Evolutionary conservation across 2,113 vertebrate genomes (phyloP).

Genomic region (Empidonax alnorum): DNA sequence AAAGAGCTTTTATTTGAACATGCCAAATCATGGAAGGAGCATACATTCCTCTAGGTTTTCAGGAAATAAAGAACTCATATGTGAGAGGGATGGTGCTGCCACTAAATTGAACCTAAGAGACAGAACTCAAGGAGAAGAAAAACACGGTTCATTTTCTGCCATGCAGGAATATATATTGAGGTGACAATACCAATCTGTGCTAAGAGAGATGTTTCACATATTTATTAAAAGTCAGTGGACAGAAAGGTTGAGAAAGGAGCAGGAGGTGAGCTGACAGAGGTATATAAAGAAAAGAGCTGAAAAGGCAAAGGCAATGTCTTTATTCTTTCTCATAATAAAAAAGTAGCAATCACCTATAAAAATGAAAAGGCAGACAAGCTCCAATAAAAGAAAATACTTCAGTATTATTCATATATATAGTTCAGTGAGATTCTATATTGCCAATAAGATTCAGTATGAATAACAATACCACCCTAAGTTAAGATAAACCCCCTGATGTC

Average conservation of each 20-base stretch:
- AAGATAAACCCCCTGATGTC: neutral
- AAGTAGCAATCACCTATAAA: conserved; percentile 2
- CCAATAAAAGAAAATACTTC: neutral
- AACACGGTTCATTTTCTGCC: conserved; percentile 10
- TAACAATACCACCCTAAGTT: neutral
- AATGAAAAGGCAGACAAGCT: neutral
- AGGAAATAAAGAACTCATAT: conserved; percentile 1
- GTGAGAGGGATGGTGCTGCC: neutral
- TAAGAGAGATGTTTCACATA: conserved; percentile 62
- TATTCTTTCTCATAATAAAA: neutral
- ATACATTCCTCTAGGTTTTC: neutral
- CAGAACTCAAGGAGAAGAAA: neutral
- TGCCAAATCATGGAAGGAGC: neutral
- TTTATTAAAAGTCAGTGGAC: conserved; percentile 58
- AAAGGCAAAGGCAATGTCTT: conserved; percentile 20
- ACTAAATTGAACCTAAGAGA: conserved; percentile 22
- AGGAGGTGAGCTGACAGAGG: conserved; percentile 36
- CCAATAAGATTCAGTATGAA: neutral
- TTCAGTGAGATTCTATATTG: neutral
- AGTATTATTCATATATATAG: neutral
- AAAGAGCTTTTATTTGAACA: neutral
- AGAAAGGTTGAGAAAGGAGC: conserved; percentile 50
- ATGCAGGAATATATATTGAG: conserved; percentile 39
- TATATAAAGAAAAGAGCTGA: conserved; percentile 25
- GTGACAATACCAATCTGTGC: conserved; percentile 48